These are phyloP conservation scores for Leistus spinibarbis DNA, from an alignment of 2,888 invertebrate genomes.

Conservation along the genomic window DNA sequence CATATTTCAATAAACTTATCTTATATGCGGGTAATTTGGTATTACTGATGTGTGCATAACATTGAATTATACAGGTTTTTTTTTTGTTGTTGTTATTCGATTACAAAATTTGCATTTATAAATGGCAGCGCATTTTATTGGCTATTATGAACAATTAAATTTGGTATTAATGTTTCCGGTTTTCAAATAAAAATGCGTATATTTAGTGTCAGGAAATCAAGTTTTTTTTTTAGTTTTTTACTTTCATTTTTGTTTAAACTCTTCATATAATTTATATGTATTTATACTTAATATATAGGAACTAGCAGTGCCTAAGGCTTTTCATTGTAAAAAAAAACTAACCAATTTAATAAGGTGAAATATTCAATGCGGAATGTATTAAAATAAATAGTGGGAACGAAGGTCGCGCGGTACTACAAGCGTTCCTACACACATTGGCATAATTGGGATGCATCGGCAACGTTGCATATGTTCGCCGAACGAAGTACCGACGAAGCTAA, in stretches of 20 bases:
- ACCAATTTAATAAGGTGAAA: too few relatives aligned
- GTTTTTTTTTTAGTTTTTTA: neutral
- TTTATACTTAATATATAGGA: too few relatives aligned
- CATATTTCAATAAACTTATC: neutral
- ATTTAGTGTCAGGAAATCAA: neutral
- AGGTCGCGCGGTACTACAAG: too few relatives aligned
- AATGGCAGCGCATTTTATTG: neutral
- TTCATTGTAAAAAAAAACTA: too few relatives aligned
- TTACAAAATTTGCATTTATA: neutral
- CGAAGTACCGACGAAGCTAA: too few relatives aligned
- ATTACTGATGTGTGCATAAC: neutral
- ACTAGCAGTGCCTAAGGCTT: too few relatives aligned
- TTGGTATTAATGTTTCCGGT: neutral
- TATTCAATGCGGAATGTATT: too few relatives aligned
- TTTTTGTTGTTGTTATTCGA: neutral
- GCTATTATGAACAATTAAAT: neutral
- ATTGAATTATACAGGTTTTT: neutral
- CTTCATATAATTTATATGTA: neutral
- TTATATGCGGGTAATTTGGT: neutral
- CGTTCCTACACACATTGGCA: too few relatives aligned
- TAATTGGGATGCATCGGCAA: too few relatives aligned
- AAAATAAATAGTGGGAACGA: too few relatives aligned
- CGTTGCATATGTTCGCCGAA: too few relatives aligned
- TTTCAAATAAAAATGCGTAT: neutral
- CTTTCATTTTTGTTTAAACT: neutral